These are phyloP conservation scores for Notodonta dromedarius DNA, from an alignment of 2,888 invertebrate genomes.

Conservation along the genomic window DNA sequence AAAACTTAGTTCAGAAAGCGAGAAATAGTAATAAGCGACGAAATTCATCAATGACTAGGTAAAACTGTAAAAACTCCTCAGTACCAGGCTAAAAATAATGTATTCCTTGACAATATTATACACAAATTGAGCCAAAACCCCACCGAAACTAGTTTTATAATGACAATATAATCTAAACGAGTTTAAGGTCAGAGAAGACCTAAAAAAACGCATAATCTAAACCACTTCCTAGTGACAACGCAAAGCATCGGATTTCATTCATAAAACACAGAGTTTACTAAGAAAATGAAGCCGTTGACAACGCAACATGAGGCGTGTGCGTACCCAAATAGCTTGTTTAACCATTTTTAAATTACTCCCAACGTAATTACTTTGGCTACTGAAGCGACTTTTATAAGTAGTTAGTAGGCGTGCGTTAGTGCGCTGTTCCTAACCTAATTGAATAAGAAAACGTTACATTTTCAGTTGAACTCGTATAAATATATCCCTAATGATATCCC, in stretches of 20 bases:
- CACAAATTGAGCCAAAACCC: conserved; percentile 9
- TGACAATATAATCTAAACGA: conserved; percentile 15
- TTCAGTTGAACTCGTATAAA: background rate
- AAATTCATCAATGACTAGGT: background rate
- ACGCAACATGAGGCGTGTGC: conserved; percentile 22
- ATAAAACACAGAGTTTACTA: conserved; percentile 6
- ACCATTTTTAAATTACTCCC: conserved; percentile 15
- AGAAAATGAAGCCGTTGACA: conserved; percentile 8
- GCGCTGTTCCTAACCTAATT: conserved; percentile 31
- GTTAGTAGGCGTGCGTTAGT: conserved; percentile 8
- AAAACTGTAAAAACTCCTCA: background rate
- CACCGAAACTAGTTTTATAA: conserved; percentile 28
- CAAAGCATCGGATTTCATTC: conserved; percentile 20
- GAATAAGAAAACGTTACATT: background rate
- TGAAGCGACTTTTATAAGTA: conserved; percentile 10
- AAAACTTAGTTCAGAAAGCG: too few species aligned
- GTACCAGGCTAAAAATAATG: conserved; percentile 3
- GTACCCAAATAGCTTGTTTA: conserved; percentile 4
- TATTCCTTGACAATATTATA: conserved; percentile 3
- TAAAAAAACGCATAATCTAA: conserved; percentile 18
- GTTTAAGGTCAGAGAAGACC: conserved; percentile 19
- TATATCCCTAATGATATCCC: background rate
- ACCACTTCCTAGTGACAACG: conserved; percentile 21
- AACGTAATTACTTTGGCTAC: conserved; percentile 12
- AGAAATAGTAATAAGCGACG: too few species aligned